These are phyloP conservation scores for Steinernema feltiae DNA, from an alignment of 1,140 invertebrate genomes.

Conservation along the genomic window DNA sequence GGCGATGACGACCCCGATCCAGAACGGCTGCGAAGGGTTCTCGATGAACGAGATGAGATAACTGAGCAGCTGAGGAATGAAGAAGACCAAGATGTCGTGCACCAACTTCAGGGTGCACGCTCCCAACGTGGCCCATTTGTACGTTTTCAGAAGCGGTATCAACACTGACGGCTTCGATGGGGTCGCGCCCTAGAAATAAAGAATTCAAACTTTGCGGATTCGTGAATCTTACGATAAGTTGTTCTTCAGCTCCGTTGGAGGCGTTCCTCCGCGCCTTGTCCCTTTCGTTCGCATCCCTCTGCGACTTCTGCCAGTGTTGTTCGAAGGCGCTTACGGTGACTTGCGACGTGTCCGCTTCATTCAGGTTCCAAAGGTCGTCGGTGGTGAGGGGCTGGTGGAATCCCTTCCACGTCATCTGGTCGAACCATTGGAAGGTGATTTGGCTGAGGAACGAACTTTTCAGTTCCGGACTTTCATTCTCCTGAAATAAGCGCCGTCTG, in stretches of 20 bases:
- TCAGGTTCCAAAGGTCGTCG: conserved; percentile 81
- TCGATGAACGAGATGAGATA: neutral
- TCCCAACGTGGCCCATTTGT: neutral
- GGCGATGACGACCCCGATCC: conserved; percentile 47
- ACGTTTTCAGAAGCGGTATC: neutral
- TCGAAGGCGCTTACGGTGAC: neutral
- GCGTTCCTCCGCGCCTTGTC: neutral
- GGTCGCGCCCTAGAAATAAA: neutral
- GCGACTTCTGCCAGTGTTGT: neutral
- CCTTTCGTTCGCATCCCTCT: neutral
- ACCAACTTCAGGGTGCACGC: neutral
- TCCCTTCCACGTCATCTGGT: conserved; percentile 60
- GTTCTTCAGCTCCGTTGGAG: neutral
- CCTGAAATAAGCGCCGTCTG: conserved; percentile 51
- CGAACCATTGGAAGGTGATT: conserved; percentile 86
- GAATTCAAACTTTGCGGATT: neutral
- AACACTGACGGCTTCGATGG: neutral
- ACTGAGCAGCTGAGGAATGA: neutral
- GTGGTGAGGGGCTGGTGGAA: conserved; percentile 67
- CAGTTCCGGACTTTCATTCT: conserved; percentile 80
- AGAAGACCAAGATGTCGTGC: neutral
- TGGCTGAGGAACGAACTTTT: conserved; percentile 79
- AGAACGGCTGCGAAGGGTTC: conserved; percentile 37
- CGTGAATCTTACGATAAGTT: neutral
- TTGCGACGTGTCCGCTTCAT: conserved; percentile 67